Base-by-base conservation (phyloP, 2,797 vertebrate species). In the Aldrovandia affinis region DNA sequence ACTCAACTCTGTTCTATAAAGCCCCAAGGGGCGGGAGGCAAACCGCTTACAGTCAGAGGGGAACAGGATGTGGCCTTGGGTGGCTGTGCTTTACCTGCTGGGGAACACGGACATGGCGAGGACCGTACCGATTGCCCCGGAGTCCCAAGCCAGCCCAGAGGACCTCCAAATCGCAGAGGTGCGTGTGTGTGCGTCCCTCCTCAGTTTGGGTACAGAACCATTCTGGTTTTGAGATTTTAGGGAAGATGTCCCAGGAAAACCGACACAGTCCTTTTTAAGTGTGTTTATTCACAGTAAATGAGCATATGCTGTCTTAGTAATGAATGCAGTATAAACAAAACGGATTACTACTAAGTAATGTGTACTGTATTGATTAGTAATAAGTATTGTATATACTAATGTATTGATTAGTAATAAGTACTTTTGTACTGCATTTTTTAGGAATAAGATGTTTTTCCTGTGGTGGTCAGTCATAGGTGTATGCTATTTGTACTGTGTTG, bases 161-260 rank as follows among this genome's bases (percentile, higher is more conserved):
- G 92, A 93, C 59, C 44, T 89, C 83, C 73, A 87, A 78, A 86
- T 92, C 81, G 93, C 92, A 68, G 89, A 94, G 93, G 93, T 95
- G 86, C 88, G 93, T 93, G 77, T 50, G 18, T 28, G 39, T 25
- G 18, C 4, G 8, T 10, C 2, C 3, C 20, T 36, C 14, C 5
- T 30, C 20, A 12, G 14, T 22, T 70, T 33, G 30, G 33, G 30
- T 39, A 70, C 68, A 73, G 33, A 77, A 73, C 36, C 14, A 39
- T 70, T 36, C 33, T 6, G 33, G 30, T 15, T 70, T 39, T 18
- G 18, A 22, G 33, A n/a, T 73, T 42, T 73, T 73, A 39, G 68
- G 6, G 36, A 33, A 25, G 57, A 59, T 9, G 18, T 12, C 63
- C 15, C 63, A 28, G 59, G n/a, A 15, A 63, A 63, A 63, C 25